Evolutionary conservation across 1,140 invertebrate species (phyloP).

Genomic region (Drosophila yakuba): DNA sequence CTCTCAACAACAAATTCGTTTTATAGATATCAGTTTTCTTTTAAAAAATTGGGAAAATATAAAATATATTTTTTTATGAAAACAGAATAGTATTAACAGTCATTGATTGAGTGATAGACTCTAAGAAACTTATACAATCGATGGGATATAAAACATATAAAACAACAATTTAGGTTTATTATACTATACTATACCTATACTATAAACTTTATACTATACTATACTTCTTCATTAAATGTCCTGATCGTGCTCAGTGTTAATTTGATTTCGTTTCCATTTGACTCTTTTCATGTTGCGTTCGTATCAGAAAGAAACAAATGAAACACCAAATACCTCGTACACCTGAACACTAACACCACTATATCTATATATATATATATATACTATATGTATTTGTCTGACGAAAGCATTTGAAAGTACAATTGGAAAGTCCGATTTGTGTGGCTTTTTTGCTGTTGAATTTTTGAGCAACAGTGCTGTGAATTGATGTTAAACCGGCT

Average conservation of each 20-base stretch:
- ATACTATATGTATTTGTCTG: constrained; percentile 41
- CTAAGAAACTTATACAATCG: background rate
- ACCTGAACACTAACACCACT: constrained; percentile 26
- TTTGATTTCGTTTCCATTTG: constrained; percentile 67
- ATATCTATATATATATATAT: constrained; percentile 8
- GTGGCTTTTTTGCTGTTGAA: constrained; percentile 30
- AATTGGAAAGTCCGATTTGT: constrained; percentile 35
- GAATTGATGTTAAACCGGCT: constrained; percentile 37
- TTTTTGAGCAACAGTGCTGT: constrained; percentile 33
- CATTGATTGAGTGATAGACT: background rate
- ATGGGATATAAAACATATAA: constrained; percentile 14
- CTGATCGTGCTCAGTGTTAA: constrained; percentile 74
- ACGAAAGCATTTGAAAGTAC: constrained; percentile 1
- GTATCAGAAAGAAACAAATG: constrained; percentile 30
- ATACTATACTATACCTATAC: constrained; percentile 31
- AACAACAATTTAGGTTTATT: constrained; percentile 20
- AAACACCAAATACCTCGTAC: constrained; percentile 24
- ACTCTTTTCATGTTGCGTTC: constrained; percentile 62
- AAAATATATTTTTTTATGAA: background rate
- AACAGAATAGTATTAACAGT: background rate
- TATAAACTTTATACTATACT: constrained; percentile 28
- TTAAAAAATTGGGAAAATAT: too few species aligned
- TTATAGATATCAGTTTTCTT: background rate
- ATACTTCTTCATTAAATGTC: constrained; percentile 71
- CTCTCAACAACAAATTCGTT: background rate